Percentiles rank a stretch among this genome's conserved stretches.
phyloP scores from a whole-genome alignment of 2,888 invertebrate genomes.

The Eristalinus aeneus region DNA sequence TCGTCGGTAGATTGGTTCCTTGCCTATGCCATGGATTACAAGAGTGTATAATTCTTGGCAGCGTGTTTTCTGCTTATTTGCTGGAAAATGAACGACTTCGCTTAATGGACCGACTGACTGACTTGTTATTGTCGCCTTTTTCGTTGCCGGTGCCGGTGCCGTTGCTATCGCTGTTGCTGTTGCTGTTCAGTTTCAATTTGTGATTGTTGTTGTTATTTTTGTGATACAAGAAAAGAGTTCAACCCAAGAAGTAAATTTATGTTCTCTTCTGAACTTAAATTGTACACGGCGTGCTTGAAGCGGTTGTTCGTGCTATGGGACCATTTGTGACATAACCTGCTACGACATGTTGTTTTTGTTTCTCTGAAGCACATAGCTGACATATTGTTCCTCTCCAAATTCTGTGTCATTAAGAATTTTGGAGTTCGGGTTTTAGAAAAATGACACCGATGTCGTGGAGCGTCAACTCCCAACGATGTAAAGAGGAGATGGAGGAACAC shows the following conservation, averaged over 20 bases:
- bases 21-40: conserved; percentile 47
- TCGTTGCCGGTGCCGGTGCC: conserved; percentile 25
- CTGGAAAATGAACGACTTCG: conserved; percentile 72
- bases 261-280: neutral
- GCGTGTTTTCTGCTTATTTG: conserved; percentile 78
- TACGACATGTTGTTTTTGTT: neutral
- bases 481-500: too few species aligned
- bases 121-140: conserved; percentile 66
- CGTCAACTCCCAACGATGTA: too few species aligned
- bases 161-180: conserved; percentile 9
- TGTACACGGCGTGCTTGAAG: neutral
- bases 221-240: conserved; percentile 1
- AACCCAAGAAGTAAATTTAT: neutral
- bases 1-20: conserved; percentile 12
- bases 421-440: too few species aligned
- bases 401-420: too few species aligned
- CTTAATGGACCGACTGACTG: conserved; percentile 71
- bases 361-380: too few species aligned
- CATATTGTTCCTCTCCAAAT: too few species aligned
- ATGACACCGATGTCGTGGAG: too few species aligned
- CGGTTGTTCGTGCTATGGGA: neutral
- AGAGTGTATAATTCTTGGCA: conserved; percentile 75
- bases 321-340: neutral
- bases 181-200: conserved; percentile 18
- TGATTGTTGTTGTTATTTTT: neutral